Evolutionary conservation across 2,797 vertebrate species (phyloP), one percentile per base, ranked within the genome.

Genomic region (Sciaenops ocellatus): DNA sequence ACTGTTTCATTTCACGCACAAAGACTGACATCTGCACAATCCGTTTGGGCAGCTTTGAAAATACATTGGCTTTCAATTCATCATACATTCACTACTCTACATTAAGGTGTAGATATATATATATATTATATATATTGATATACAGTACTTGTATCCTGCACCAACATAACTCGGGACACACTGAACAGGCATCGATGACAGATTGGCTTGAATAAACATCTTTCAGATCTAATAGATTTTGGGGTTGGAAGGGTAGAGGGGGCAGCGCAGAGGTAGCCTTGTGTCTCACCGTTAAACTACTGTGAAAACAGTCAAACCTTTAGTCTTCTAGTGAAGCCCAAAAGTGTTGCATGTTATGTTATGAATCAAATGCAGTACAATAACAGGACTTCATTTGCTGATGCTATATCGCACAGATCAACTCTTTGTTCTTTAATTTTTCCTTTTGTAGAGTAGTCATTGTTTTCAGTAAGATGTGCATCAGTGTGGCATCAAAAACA

Each of bases 21-120:
- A 80, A 83, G 77, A 89, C 78, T 20, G 73, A 89, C 81, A 77
- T 89, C 85, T 86, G 80, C 85, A 89, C 87, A 87, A 82, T 90
- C 83, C 81, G 82, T 81, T 80, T 79, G 90, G 87, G 87, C 90
- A 89, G 82, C 89, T 89, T 80, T 83, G 78, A 87, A 87, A 88
- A 92, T 90, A 87, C 85, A 92, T 90, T 91, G 87, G 89, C 87
- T 90, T 93, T 93, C 84, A 92, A 85, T 88, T 90, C 84, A 89
- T 91, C 84, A 85, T 94, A 93, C 93, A 94, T 94, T 94, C 93
- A 92, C 93, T 93, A 91, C 89, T 91, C 86, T 89, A 89, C 85
- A 90, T 83, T 83, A 87, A 89, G 76, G 85, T 89, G 85, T 87
- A 86, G 70, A 79, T 85, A 80, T 75, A 65, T 80, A 83, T 70